phyloP scores from a whole-genome alignment of 2,888 invertebrate species.

The Torymus tubicola region DNA sequence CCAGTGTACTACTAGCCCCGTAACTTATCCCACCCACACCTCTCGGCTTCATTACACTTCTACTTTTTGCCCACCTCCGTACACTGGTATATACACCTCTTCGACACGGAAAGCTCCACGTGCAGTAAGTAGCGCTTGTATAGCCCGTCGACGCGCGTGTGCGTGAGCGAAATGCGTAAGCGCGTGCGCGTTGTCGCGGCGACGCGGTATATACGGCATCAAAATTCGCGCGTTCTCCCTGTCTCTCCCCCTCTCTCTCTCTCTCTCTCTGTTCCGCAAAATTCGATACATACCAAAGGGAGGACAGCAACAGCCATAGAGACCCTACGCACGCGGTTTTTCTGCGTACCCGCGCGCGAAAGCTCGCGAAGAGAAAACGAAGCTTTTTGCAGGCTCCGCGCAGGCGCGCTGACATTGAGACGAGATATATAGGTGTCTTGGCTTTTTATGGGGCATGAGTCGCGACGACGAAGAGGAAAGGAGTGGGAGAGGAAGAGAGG shows the following conservation, averaged over 20 bases:
- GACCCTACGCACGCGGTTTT: conserved; percentile 25
- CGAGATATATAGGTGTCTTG: not conserved
- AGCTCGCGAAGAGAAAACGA: conserved; percentile 8
- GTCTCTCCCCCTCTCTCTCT: not conserved
- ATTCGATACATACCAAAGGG: conserved; percentile 28
- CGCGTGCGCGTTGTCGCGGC: conserved; percentile 35
- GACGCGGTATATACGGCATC: conserved; percentile 8
- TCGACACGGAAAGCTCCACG: too few species aligned
- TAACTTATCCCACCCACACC: too few species aligned
- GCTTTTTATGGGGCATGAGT: conserved; percentile 6
- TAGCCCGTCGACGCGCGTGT: not conserved
- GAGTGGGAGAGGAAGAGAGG: not conserved
- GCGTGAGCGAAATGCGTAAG: conserved; percentile 45
- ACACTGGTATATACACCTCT: too few species aligned
- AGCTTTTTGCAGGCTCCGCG: conserved; percentile 25
- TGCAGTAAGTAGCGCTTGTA: too few species aligned
- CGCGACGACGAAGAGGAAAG: too few species aligned
- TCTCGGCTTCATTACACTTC: too few species aligned
- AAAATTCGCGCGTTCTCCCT: conserved; percentile 13
- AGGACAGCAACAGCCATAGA: too few species aligned
- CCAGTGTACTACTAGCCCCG: too few species aligned
- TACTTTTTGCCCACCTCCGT: too few species aligned
- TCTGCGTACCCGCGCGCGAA: not conserved
- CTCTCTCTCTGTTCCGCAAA: conserved; percentile 17
- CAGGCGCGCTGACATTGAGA: conserved; percentile 32